A percentile compares a stretch with the other conserved stretches of the same genome.
phyloP scores from a whole-genome alignment of 2,113 vertebrate genomes.

The Triplophysa rosa region DNA sequence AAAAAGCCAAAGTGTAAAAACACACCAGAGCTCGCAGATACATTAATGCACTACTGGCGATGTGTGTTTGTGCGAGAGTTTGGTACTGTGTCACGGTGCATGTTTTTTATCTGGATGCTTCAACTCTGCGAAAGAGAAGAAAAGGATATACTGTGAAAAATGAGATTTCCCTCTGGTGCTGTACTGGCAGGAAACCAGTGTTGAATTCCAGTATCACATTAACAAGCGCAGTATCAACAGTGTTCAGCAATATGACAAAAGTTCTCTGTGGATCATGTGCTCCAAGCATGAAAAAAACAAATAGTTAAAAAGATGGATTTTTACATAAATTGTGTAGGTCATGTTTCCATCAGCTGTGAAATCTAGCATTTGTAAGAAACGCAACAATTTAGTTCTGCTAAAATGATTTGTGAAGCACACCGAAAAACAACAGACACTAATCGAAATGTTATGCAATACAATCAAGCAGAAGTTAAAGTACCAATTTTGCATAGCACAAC shows the following conservation, averaged over 20 bases:
- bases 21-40: constrained; percentile 3
- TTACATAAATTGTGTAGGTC: not conserved
- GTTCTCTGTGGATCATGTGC: not conserved
- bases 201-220: constrained; percentile 34
- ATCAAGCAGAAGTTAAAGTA: no score
- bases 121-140: not conserved
- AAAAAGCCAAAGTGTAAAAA: constrained; percentile 16
- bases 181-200: constrained; percentile 35
- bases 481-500: no score
- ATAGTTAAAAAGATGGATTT: not conserved
- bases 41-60: constrained; percentile 12
- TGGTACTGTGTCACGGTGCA: not conserved
- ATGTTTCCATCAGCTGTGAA: not conserved
- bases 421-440: not conserved
- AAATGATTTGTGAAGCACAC: not conserved
- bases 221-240: constrained; percentile 3
- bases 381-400: not conserved
- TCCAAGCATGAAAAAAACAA: not conserved
- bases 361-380: not conserved
- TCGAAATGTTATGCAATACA: no score
- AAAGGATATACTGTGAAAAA: constrained; percentile 14
- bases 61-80: constrained; percentile 1
- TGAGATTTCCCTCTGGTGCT: constrained; percentile 35
- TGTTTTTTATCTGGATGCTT: not conserved
- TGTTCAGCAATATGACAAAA: constrained; percentile 2